Conservation (phyloP, 2,113 vertebrate genomes). For the Pycnonotus jocosus region DNA sequence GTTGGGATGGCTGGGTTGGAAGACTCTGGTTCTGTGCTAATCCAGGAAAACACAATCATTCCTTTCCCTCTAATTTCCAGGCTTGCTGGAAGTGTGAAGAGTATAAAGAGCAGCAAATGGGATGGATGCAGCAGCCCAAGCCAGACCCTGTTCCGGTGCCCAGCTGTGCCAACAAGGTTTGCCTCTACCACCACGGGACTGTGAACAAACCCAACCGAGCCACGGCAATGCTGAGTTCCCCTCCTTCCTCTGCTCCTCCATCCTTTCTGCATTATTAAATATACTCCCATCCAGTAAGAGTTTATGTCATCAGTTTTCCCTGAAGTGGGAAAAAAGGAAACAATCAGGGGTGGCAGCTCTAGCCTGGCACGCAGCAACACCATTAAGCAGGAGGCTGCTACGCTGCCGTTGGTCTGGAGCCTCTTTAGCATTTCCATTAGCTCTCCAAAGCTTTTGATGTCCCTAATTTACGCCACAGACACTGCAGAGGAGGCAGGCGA, state of each 20-base stretch:
- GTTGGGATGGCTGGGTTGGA: not conserved
- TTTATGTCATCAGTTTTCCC: not conserved
- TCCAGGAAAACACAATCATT: not conserved
- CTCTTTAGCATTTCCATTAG: not conserved
- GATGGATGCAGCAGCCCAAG: not conserved
- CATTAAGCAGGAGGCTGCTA: not conserved
- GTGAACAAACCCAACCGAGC: accelerated
- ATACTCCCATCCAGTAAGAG: not conserved
- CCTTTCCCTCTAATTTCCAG: not conserved
- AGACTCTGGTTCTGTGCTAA: not conserved
- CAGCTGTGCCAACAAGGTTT: not conserved
- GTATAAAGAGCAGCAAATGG: not conserved
- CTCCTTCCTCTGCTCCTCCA: not conserved
- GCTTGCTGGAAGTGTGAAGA: not conserved
- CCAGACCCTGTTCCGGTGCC: not conserved
- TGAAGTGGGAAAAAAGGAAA: not conserved
- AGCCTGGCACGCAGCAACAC: not conserved
- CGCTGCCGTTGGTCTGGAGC: not conserved
- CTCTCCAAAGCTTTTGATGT: not conserved
- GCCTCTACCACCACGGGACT: accelerated
- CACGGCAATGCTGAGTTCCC: not conserved
- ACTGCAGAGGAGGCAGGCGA: not conserved
- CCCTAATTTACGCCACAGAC: not conserved
- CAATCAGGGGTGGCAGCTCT: not conserved
- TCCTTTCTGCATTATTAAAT: not conserved